Percentiles rank a stretch among this genome's conserved stretches.
These are phyloP conservation scores for Ageneiosus marmoratus DNA, from an alignment of 2,113 vertebrate species.

Conservation along the genomic window DNA sequence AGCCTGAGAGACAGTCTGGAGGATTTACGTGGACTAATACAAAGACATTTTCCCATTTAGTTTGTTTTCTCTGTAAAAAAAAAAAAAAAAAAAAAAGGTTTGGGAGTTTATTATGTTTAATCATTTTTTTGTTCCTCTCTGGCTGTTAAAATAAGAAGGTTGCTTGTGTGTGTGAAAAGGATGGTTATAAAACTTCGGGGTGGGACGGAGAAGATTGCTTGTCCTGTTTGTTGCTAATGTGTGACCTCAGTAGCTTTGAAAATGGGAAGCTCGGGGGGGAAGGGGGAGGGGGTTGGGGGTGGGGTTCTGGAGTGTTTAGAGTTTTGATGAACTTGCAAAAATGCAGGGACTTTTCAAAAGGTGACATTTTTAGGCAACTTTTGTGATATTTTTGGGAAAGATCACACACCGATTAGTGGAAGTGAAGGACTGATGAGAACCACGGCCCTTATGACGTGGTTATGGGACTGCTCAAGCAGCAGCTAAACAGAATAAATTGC, in stretches of 20 bases:
- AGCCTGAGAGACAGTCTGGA: conserved; percentile 69
- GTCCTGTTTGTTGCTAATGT: conserved; percentile 79
- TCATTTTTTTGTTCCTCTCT: conserved; percentile 75
- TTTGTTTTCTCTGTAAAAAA: conserved; percentile 81
- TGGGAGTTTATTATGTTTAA: conserved; percentile 83
- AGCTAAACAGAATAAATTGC: conserved; percentile 79
- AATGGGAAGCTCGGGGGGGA: conserved; percentile 50
- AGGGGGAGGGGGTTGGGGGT: conserved; percentile 53
- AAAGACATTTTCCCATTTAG: conserved; percentile 79
- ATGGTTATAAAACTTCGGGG: conserved; percentile 80
- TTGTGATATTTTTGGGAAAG: conserved; percentile 80
- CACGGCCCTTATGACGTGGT: conserved; percentile 72
- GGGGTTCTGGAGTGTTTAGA: conserved; percentile 48
- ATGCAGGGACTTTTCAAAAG: conserved; percentile 75
- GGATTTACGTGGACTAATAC: conserved; percentile 79
- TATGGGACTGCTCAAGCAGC: conserved; percentile 75
- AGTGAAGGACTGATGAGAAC: conserved; percentile 72
- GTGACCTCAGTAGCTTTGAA: conserved; percentile 76
- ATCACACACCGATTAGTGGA: conserved; percentile 67
- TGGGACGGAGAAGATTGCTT: conserved; percentile 64
- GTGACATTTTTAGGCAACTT: conserved; percentile 63
- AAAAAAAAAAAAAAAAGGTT: conserved; percentile 66
- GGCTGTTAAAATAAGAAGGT: conserved; percentile 79
- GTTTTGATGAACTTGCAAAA: conserved; percentile 71
- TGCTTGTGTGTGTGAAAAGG: conserved; percentile 67